Base-by-base conservation (phyloP, 2,888 invertebrate genomes). In the Halictus quadricinctus region DNA sequence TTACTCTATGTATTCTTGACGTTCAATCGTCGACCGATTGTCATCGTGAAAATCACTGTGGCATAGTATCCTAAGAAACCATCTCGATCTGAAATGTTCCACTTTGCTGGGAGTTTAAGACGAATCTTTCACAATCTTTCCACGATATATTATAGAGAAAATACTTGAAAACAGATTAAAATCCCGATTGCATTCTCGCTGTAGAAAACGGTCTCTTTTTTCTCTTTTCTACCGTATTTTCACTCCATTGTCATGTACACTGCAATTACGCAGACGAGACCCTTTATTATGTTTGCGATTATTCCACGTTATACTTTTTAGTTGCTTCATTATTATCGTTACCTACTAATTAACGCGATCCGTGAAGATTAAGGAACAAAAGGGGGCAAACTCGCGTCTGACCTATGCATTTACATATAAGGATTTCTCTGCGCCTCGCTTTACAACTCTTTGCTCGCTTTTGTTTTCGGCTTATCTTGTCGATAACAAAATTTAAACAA, bases 301-400 rank as follows among this genome's bases (percentile, higher is more conserved):
- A 80, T 76, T 81, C 80, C 85, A 80, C 80, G 85, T 81, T 87
- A 87, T 54, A 80, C 74, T 85, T 87, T 58, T 76, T 29, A 48
- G 58, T 41, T 70, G 54, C 70, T 25, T 50, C 41, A 64, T 87
- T 73, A 70, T 78, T 66, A 81, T 48, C 77, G 46, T n/a, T 41
- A 54, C 79, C 78, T 66, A 50, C 75, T 87, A 87, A 87, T 87
- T 81, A 87, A 76, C n/a, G n/a, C 58, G 82, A 85, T 82, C 21
- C 58, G 3, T 29, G 50, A 13, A 75, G 79, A 75, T 79, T 82
- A 79, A 72, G n/a, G 60, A 77, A 50, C 73, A 8, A 25, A 21
- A 72, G 70, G 43, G 48, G 48, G 25, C 60, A n/a, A 50, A 12
- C 60, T 29, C 60, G 54, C 29, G 18, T 50, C n/a, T 29, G 70